phyloP scores from a whole-genome alignment of 2,113 vertebrate genomes.

The Pangasianodon hypophthalmus region DNA sequence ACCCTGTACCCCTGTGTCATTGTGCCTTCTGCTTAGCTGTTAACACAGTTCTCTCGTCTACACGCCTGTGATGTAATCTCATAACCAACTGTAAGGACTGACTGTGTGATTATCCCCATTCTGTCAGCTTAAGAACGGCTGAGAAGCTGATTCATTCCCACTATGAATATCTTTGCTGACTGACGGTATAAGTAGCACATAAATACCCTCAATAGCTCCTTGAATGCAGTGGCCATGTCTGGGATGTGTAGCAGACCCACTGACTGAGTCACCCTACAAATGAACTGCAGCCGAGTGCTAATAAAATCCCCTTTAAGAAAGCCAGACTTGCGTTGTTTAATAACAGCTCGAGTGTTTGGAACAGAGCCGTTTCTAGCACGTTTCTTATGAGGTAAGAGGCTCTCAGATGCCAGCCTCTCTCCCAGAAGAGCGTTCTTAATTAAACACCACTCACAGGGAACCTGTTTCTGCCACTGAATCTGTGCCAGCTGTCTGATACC shows the following conservation, averaged over 20 bases:
- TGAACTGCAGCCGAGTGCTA: constrained; percentile 42
- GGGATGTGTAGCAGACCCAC: constrained; percentile 20
- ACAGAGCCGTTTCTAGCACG: constrained; percentile 72
- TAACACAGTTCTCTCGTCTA: constrained; percentile 1
- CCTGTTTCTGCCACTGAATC: constrained; percentile 64
- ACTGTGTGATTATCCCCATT: constrained; percentile 28
- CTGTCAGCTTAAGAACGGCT: constrained; percentile 33
- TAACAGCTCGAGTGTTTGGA: constrained; percentile 74
- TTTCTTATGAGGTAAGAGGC: constrained; percentile 73
- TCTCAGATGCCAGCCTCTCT: constrained; percentile 65
- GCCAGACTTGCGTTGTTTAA: constrained; percentile 68
- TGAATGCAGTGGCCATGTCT: constrained; percentile 17
- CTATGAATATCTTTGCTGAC: constrained; percentile 33
- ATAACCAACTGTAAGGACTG: constrained; percentile 17
- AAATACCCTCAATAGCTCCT: constrained; percentile 27
- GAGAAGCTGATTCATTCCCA: constrained; percentile 31
- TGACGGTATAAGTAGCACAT: constrained; percentile 27
- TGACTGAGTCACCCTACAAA: constrained; percentile 5
- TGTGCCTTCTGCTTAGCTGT: neutral
- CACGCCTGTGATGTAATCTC: constrained; percentile 27
- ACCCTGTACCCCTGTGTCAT: constrained; percentile 17
- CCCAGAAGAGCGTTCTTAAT: constrained; percentile 64
- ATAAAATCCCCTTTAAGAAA: constrained; percentile 54
- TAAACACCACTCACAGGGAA: constrained; percentile 68
- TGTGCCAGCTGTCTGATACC: constrained; percentile 56